Base-by-base conservation (phyloP, 2,797 vertebrate genomes). In the Morelia viridis region DNA sequence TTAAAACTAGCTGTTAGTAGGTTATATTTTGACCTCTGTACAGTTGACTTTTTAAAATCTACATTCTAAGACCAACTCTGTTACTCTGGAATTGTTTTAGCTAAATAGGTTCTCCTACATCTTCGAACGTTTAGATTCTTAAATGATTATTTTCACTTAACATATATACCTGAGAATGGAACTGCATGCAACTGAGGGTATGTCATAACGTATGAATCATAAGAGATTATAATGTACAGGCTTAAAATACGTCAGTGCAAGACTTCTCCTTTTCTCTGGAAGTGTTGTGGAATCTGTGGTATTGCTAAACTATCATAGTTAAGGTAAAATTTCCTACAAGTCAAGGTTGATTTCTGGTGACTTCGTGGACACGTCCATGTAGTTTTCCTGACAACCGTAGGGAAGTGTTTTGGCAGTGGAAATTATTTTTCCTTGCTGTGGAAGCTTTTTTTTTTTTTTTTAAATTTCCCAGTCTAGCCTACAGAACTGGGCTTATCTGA, bases 221-320 rank as follows among this genome's bases (percentile, higher is more conserved):
- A 89, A 85, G 5, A 89, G 10, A 58, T 91, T 90, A 0, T 0
- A 91, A 68, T 91, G 15, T 61, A 61, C 13, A 91, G 50, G 71
- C 15, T 76, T 57, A 15, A 91, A 87, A 76, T 41, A 89, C 12
- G 5, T 88, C 53, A 86, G 9, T 56, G 24, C 46, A 87, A 17
- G 2, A 91, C 35, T 88, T 91, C 86, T 88, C 28, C 6, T 88
- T 90, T 92, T 84, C 13, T 87, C 22, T n/a, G 19, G 90, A 93
- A 89, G 22, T 31, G 60, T 46, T 91, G 90, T 53, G 64, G 17
- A 83, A 65, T 68, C 10, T 89, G 22, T 35, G 22, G 24, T 93
- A 53, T n/a, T 10, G 5, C 11, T 87, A 84, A 89, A 83, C 53
- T 84, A 28, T 90, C 41, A 17, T 26, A 22, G 60, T 58, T 64